Conservation (phyloP, 2,888 invertebrate species). For the Terebella lapidaria region DNA sequence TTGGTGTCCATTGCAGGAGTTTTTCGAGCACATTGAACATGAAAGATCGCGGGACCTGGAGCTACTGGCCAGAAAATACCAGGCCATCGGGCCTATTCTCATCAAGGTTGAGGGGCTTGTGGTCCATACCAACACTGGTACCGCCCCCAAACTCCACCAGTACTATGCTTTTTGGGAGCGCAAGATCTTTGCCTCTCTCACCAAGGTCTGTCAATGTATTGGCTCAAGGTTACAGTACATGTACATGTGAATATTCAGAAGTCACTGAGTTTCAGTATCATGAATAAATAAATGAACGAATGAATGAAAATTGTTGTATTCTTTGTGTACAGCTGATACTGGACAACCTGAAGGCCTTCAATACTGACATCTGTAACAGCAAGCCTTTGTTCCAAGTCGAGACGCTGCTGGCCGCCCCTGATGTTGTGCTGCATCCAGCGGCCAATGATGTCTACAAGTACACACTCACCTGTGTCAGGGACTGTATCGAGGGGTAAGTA, state of each 20-base stretch:
- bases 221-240: not conserved
- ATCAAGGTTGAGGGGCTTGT: conserved; percentile 82
- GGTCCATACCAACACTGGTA: conserved; percentile 72
- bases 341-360: conserved; percentile 69
- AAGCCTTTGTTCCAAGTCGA: conserved; percentile 74
- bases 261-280: not conserved
- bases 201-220: conserved; percentile 54
- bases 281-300: not conserved
- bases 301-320: not conserved
- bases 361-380: conserved; percentile 59
- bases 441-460: conserved; percentile 73
- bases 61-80: conserved; percentile 68
- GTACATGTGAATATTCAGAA: not conserved
- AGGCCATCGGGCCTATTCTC: conserved; percentile 74
- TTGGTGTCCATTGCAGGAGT: conserved; percentile 58
- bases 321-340: conserved; percentile 57
- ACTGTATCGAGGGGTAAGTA: conserved; percentile 68
- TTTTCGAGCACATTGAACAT: conserved; percentile 68
- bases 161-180: conserved; percentile 81
- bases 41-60: conserved; percentile 67
- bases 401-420: conserved; percentile 68
- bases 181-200: conserved; percentile 67
- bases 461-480: conserved; percentile 68
- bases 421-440: conserved; percentile 71
- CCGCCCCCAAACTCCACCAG: conserved; percentile 66